Evolutionary conservation across 92 coral and sea anemone species (phyloP), one percentile per base, ranked within the genome.

Genomic region (Umimayanthus kanabou): DNA sequence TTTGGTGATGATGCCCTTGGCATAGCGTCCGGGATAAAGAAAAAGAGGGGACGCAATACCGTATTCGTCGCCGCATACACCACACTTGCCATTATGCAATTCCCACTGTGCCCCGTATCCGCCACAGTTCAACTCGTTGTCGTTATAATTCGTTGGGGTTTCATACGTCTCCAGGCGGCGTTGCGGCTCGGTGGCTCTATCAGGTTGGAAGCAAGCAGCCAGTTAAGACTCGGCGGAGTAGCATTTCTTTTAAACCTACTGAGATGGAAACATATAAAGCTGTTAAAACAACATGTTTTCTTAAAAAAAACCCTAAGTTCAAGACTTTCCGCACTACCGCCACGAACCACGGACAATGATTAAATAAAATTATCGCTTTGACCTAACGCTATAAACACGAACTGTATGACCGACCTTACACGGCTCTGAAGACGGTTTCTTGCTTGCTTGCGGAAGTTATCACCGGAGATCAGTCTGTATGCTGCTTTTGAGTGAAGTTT

Each of bases 21-120:
- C 95, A 76, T 88, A 91, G 85, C 37, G 77, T 9, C 98, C 98
- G 4, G 98, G 98, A 64, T 73, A 75, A 8, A 92, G 90, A 64
- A 85, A 92, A 33, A 58, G 86, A 0, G 90, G 91, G 53, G 72
- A 49, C 39, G 81, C 55, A 26, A 81, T 65, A 0, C 87, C 90
- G 76, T 89, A 85, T 66, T 80, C 84, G 74, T 92, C 94, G 0
- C 94, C 94, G 85, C 94, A 92, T 2, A 82, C 92, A n/a, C 89
- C 89, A 53, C 92, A 90, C 26, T 90, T 89, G 9, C 89, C 92
- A 2, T 77, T 85, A 70, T 82, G 80, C 3, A 49, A 9, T 11
- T 11, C 22, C 70, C 87, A 90, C 82, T 92, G 92, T 1, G 55
- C 81, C 23, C 20, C 58, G 15, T 85, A n/a, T 11, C 94, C 94